Conservation (phyloP, 2,888 invertebrate species). For the Melanargia galathea region DNA sequence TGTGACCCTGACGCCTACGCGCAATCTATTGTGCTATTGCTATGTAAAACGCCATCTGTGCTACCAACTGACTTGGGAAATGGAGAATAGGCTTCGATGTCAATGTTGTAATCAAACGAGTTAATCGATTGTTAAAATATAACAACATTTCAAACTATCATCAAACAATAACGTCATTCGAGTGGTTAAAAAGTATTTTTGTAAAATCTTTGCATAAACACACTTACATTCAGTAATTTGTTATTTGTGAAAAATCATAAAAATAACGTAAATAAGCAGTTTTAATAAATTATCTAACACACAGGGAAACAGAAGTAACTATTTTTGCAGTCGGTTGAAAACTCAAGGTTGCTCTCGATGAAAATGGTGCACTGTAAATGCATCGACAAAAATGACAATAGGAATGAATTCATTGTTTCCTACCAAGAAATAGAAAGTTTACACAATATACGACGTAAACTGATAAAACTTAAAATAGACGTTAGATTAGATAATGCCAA, state of each 20-base stretch:
- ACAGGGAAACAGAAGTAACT: neutral
- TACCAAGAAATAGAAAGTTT: constrained; percentile 22
- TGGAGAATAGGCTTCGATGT: constrained; percentile 30
- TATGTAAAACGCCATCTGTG: constrained; percentile 50
- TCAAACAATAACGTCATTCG: constrained; percentile 18
- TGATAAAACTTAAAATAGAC: constrained; percentile 21
- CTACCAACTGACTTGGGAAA: constrained; percentile 43
- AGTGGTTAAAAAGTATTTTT: neutral
- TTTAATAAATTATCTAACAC: too few species aligned
- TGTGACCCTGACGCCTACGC: constrained; percentile 64
- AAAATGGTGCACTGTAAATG: neutral
- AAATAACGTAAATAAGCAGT: too few species aligned
- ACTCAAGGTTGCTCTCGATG: neutral
- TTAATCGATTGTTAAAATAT: constrained; percentile 31
- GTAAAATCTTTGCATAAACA: neutral
- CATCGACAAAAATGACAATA: constrained; percentile 12
- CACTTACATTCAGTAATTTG: too few species aligned
- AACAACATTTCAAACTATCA: constrained; percentile 17
- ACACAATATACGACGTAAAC: constrained; percentile 9
- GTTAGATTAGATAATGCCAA: constrained; percentile 23
- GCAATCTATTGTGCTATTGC: constrained; percentile 46
- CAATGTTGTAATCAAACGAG: constrained; percentile 34
- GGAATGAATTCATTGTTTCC: constrained; percentile 11
- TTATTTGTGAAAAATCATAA: too few species aligned
- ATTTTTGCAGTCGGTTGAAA: neutral